Conservation (phyloP, 2,113 vertebrate species). For the Glaucidium brasilianum region DNA sequence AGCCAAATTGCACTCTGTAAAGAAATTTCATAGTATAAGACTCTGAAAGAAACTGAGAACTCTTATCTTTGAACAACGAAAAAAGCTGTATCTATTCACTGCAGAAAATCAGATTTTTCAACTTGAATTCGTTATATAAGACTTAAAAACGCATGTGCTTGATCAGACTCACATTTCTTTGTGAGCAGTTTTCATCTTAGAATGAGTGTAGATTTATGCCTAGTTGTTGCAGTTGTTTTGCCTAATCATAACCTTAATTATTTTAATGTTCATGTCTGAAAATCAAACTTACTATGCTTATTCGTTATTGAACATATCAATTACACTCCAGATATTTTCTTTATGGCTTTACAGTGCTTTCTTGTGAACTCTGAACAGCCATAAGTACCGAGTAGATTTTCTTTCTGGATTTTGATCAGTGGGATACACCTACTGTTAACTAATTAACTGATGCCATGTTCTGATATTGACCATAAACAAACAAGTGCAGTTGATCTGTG, state of each 20-base stretch:
- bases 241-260: neutral
- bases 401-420: neutral
- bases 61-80: neutral
- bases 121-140: neutral
- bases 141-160: neutral
- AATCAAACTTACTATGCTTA: neutral
- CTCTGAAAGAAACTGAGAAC: neutral
- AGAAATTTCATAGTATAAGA: neutral
- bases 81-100: neutral
- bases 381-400: neutral
- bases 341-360: neutral
- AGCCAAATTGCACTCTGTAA: neutral
- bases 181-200: neutral
- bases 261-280: neutral
- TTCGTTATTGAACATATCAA: neutral
- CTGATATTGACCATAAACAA: neutral
- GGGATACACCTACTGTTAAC: neutral
- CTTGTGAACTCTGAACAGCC: neutral
- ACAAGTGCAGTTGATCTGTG: neutral
- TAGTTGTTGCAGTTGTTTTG: neutral
- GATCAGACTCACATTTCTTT: neutral
- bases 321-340: neutral
- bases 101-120: neutral
- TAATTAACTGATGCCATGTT: neutral
- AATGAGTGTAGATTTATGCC: neutral